Evolutionary conservation across 1,140 invertebrate genomes (phyloP).

Genomic region (Dinothrombium tinctorium): DNA sequence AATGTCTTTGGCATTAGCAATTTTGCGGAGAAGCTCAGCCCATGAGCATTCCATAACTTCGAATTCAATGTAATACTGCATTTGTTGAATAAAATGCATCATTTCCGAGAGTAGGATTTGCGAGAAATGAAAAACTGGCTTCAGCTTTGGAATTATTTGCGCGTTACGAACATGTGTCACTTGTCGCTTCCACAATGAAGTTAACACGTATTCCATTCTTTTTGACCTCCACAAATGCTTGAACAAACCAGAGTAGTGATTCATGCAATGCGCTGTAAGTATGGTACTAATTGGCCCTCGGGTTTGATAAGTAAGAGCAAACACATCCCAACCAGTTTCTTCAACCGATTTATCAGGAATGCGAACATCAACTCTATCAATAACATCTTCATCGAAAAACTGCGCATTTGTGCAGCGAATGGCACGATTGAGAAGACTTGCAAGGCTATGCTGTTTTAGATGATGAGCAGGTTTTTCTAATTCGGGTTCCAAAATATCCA

Average conservation of each 20-base stretch:
- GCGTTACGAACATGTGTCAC: constrained; percentile 29
- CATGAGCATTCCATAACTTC: constrained; percentile 82
- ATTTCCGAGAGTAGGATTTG: constrained; percentile 66
- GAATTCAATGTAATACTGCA: constrained; percentile 86
- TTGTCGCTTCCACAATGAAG: constrained; percentile 65
- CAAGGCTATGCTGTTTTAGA: constrained; percentile 64
- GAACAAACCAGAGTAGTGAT: constrained; percentile 59
- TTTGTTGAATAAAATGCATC: constrained; percentile 79
- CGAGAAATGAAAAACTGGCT: constrained; percentile 46
- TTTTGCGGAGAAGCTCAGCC: constrained; percentile 48
- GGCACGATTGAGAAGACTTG: constrained; percentile 66
- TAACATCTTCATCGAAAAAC: constrained; percentile 68
- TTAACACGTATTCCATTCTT: constrained; percentile 70
- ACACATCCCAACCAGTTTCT: constrained; percentile 85
- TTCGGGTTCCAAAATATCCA: constrained; percentile 73
- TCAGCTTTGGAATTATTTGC: constrained; percentile 24
- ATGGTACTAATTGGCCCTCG: constrained; percentile 75
- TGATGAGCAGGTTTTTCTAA: constrained; percentile 63
- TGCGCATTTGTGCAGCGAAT: constrained; percentile 83
- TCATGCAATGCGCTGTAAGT: constrained; percentile 56
- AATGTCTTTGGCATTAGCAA: constrained; percentile 45
- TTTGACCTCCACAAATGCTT: constrained; percentile 81
- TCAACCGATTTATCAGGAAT: constrained; percentile 40
- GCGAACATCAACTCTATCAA: constrained; percentile 60
- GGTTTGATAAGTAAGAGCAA: constrained; percentile 73